Evolutionary conservation across 2,797 vertebrate genomes (phyloP).

Genomic region (Manis javanica): DNA sequence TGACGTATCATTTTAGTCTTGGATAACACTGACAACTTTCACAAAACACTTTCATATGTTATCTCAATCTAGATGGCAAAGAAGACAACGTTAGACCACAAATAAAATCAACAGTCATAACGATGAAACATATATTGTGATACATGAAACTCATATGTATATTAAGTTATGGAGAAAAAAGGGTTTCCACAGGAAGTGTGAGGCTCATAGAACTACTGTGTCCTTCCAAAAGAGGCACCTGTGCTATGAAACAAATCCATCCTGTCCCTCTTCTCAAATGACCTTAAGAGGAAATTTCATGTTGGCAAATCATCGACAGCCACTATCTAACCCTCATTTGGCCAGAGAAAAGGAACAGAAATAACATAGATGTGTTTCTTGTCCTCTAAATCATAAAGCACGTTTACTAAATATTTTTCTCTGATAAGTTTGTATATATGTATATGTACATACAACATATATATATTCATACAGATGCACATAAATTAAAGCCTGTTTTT

Average conservation of each 20-base stretch:
- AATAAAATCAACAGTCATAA: background rate
- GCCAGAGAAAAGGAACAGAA: background rate
- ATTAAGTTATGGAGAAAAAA: background rate
- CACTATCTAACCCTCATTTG: background rate
- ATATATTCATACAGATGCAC: background rate
- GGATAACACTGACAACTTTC: background rate
- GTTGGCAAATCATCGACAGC: background rate
- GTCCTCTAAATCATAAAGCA: background rate
- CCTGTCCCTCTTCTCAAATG: background rate
- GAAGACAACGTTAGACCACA: background rate
- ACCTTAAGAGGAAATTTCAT: background rate
- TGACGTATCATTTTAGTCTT: background rate
- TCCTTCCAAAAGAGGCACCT: background rate
- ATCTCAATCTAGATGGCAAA: background rate
- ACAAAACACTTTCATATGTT: background rate
- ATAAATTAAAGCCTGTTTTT: background rate
- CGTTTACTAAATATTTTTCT: background rate
- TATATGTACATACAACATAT: background rate
- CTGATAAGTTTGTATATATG: background rate
- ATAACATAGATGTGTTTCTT: background rate
- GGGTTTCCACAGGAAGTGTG: fast-evolving
- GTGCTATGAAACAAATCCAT: background rate
- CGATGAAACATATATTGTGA: background rate
- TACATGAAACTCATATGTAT: background rate
- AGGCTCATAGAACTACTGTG: background rate